Evolutionary conservation across 2,797 vertebrate species (phyloP).

Genomic region (Melanotaenia trifasciata): DNA sequence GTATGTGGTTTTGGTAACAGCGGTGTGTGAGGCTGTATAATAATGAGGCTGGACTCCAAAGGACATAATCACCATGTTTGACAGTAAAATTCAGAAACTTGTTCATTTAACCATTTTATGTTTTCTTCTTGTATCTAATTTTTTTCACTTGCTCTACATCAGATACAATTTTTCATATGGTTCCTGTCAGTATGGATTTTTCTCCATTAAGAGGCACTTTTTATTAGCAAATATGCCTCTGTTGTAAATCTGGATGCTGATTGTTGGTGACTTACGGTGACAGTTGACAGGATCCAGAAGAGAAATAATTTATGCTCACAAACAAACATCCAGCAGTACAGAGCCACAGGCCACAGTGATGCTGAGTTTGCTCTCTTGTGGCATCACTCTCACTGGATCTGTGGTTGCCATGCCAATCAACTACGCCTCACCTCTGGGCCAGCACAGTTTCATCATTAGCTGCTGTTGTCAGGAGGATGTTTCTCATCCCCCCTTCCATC

Average conservation of each 20-base stretch:
- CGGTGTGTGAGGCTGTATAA: not conserved
- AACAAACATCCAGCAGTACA: constrained; percentile 46
- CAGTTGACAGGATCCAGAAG: constrained; percentile 20
- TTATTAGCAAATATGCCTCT: constrained; percentile 8
- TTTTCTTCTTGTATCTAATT: constrained; percentile 22
- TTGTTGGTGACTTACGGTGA: constrained; percentile 11
- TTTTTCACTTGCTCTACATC: constrained; percentile 5
- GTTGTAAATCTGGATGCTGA: constrained; percentile 16
- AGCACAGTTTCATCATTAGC: constrained; percentile 67
- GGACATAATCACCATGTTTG: constrained; percentile 32
- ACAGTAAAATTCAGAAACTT: constrained; percentile 26
- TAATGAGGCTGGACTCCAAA: not conserved
- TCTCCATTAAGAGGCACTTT: constrained; percentile 11
- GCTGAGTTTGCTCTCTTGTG: constrained; percentile 49
- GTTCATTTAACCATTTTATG: not conserved
- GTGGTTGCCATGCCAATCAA: constrained; percentile 67
- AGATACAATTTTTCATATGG: constrained; percentile 18
- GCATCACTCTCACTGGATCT: constrained; percentile 52
- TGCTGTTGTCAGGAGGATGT: constrained; percentile 59
- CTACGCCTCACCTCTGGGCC: constrained; percentile 53
- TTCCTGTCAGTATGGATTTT: constrained; percentile 31
- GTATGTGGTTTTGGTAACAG: not conserved
- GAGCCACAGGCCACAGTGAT: constrained; percentile 34
- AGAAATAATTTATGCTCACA: constrained; percentile 45
- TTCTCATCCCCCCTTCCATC: constrained; percentile 45